A percentile compares a stretch with the other conserved stretches of the same genome.
Evolutionary conservation across 2,888 invertebrate genomes (phyloP).

Genomic region (Drosophila borborema): DNA sequence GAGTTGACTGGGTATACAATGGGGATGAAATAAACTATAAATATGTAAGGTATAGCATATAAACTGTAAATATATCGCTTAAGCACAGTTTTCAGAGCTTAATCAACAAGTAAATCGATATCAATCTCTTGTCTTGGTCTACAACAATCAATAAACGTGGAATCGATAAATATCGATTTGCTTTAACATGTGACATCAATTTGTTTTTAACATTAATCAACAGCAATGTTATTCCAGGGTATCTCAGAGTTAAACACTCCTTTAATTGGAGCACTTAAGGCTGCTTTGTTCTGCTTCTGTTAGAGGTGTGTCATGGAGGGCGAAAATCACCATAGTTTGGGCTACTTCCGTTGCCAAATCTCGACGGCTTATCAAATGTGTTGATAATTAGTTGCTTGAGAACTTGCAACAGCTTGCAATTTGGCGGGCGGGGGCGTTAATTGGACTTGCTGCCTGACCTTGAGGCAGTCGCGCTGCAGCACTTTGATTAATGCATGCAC

Average conservation of each 20-base stretch:
- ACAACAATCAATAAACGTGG: no score
- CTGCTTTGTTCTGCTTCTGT: background rate
- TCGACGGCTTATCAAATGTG: constrained; percentile 60
- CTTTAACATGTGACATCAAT: background rate
- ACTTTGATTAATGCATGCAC: constrained; percentile 70
- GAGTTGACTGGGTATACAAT: background rate
- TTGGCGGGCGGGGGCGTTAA: constrained; percentile 41
- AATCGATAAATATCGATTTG: background rate
- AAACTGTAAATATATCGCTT: background rate
- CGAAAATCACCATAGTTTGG: background rate
- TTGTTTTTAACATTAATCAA: background rate
- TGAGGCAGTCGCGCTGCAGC: constrained; percentile 45
- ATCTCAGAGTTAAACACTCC: background rate
- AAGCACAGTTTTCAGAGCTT: background rate
- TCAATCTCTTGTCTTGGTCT: no score
- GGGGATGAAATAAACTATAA: background rate
- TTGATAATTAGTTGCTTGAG: constrained; percentile 71
- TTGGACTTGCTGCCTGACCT: constrained; percentile 33
- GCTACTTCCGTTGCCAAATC: constrained; percentile 55
- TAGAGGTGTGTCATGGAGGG: constrained; percentile 5
- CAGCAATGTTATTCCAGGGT: background rate
- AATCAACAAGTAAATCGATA: background rate
- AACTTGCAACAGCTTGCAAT: constrained; percentile 11
- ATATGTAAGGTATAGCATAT: background rate
- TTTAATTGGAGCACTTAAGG: background rate